Conservation (phyloP, 2,113 vertebrate species). For the Syngnathus scovelli region DNA sequence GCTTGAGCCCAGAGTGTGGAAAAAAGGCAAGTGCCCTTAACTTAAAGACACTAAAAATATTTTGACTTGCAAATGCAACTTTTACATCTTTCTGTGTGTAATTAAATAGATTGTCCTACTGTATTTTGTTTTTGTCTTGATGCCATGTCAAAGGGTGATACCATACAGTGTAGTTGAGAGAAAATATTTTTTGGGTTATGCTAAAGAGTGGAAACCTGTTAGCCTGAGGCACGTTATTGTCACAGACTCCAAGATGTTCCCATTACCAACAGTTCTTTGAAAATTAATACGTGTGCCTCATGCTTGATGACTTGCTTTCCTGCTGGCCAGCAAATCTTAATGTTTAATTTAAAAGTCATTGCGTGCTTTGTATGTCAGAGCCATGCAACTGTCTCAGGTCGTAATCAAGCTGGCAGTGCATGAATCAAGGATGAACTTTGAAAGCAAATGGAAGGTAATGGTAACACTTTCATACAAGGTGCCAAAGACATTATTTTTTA, state of each 20-base stretch:
- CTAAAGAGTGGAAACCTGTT: slow-evolving; percentile 36
- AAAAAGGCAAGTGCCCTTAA: too few species aligned
- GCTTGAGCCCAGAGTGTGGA: too few species aligned
- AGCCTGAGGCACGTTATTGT: slow-evolving; percentile 32
- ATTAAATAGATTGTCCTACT: too few species aligned
- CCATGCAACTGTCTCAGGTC: slow-evolving; percentile 54
- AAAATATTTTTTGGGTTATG: slow-evolving; percentile 6
- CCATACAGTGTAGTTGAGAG: slow-evolving; percentile 1
- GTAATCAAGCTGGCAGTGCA: slow-evolving; percentile 55
- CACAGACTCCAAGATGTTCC: slow-evolving; percentile 51
- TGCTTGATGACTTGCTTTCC: slow-evolving; percentile 70
- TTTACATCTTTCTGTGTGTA: too few species aligned
- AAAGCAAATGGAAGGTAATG: slow-evolving; percentile 38
- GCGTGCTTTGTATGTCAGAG: slow-evolving; percentile 56
- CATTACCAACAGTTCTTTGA: slow-evolving; percentile 59
- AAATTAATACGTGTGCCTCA: slow-evolving; percentile 69
- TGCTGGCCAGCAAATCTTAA: slow-evolving; percentile 56
- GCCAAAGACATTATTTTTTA: slow-evolving; percentile 12
- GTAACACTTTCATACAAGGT: slow-evolving; percentile 16
- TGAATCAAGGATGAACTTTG: slow-evolving; percentile 46
- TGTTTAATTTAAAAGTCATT: slow-evolving; percentile 68
- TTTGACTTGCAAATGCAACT: too few species aligned
- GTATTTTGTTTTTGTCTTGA: too few species aligned
- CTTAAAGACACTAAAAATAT: too few species aligned
- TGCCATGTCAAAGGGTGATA: too few species aligned